Evolutionary conservation across 2,888 invertebrate genomes (phyloP).

Genomic region (Dorcus hopei): DNA sequence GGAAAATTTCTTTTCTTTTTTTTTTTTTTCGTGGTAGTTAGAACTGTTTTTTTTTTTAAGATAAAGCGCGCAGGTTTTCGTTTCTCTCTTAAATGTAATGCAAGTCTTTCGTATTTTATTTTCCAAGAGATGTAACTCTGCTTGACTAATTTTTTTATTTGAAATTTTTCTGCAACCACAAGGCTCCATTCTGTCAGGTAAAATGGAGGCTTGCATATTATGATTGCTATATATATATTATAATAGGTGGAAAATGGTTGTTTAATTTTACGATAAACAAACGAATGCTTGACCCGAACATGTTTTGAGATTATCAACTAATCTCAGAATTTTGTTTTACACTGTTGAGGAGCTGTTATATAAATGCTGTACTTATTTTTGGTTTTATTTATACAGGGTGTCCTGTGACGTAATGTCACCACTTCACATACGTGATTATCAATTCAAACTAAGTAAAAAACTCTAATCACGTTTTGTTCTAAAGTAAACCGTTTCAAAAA

Average conservation of each 20-base stretch:
- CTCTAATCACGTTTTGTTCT: too few species aligned
- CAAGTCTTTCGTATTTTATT: too few species aligned
- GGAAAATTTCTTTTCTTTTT: background rate
- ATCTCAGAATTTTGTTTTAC: slow-evolving; percentile 38
- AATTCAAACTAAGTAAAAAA: too few species aligned
- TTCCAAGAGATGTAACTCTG: background rate
- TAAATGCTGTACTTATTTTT: too few species aligned
- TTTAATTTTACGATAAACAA: background rate
- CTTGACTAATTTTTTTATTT: slow-evolving; percentile 57
- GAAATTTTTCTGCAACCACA: slow-evolving; percentile 68
- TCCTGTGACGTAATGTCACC: too few species aligned
- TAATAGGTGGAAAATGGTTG: slow-evolving; percentile 32
- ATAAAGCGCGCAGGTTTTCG: too few species aligned
- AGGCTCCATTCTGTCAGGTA: slow-evolving; percentile 86
- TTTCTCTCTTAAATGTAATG: too few species aligned
- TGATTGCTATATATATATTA: slow-evolving; percentile 42
- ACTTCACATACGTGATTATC: too few species aligned
- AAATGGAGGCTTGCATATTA: slow-evolving; percentile 63
- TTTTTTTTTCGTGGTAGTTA: background rate
- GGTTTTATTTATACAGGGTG: too few species aligned
- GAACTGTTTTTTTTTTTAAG: background rate
- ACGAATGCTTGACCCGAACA: slow-evolving; percentile 12
- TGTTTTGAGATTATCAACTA: slow-evolving; percentile 16
- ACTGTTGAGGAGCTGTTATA: background rate
- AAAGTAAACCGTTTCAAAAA: too few species aligned